phyloP scores from a whole-genome alignment of 2,888 invertebrate genomes.

The Eupeodes latifasciatus region DNA sequence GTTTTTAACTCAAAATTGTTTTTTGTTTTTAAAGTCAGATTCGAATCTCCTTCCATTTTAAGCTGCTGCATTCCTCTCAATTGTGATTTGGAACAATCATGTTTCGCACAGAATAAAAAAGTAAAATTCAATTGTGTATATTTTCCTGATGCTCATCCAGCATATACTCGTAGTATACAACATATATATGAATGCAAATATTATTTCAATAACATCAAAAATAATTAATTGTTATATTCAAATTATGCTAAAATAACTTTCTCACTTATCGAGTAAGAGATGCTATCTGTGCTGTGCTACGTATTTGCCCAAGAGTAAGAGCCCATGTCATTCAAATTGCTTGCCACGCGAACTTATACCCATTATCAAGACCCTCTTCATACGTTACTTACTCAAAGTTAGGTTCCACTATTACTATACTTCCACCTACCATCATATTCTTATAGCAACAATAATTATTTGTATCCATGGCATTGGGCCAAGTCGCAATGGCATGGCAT shows the following conservation, averaged over 20 bases:
- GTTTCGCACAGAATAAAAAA: neutral
- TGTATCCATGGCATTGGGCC: slow-evolving; percentile 69
- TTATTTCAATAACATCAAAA: slow-evolving; percentile 36
- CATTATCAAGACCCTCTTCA: neutral
- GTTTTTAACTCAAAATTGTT: too few species aligned
- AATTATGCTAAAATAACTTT: slow-evolving; percentile 72
- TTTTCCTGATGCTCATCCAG: neutral
- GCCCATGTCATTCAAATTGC: slow-evolving; percentile 41
- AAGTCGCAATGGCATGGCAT: neutral
- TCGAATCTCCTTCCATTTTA: too few species aligned
- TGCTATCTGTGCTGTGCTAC: slow-evolving; percentile 9
- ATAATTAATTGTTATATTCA: slow-evolving; percentile 42
- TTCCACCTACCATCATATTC: slow-evolving; percentile 37
- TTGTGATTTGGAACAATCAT: neutral
- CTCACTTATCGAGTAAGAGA: slow-evolving; percentile 57
- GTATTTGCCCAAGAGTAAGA: neutral
- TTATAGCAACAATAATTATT: slow-evolving; percentile 24
- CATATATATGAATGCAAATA: neutral
- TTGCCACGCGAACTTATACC: slow-evolving; percentile 1
- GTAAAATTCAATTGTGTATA: neutral
- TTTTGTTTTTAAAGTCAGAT: too few species aligned
- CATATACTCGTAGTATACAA: neutral
- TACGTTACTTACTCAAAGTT: neutral
- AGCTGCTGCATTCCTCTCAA: too few species aligned
- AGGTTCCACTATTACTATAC: slow-evolving; percentile 46